phyloP scores from a whole-genome alignment of 2,797 vertebrate genomes.

The Tinamus major region DNA sequence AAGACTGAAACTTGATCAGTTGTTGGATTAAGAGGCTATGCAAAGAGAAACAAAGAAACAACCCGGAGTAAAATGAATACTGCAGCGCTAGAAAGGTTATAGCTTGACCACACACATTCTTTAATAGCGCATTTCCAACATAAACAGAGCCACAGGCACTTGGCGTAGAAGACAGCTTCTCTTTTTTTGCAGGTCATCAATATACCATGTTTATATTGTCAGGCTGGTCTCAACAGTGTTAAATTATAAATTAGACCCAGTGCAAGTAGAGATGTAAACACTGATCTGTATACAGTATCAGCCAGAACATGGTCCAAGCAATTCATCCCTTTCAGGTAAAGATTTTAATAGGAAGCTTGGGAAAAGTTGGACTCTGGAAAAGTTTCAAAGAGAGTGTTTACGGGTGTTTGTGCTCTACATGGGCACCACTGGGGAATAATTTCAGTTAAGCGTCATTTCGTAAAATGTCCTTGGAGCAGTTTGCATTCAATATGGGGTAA shows the following conservation, averaged over 20 bases:
- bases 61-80: slow-evolving; percentile 47
- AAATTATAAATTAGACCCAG: slow-evolving; percentile 67
- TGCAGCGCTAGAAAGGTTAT: slow-evolving; percentile 42
- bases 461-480: slow-evolving; percentile 71
- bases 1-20: slow-evolving; percentile 64
- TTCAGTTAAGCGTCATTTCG: slow-evolving; percentile 49
- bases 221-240: slow-evolving; percentile 62
- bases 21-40: slow-evolving; percentile 55
- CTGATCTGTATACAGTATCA: slow-evolving; percentile 33
- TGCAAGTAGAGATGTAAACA: slow-evolving; percentile 59
- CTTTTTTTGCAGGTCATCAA: slow-evolving; percentile 72
- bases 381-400: slow-evolving; percentile 74
- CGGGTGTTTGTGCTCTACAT: slow-evolving; percentile 66
- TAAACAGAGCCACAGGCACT: slow-evolving; percentile 71
- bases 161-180: slow-evolving; percentile 66
- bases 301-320: background rate
- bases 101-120: slow-evolving; percentile 72
- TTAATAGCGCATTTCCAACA: slow-evolving; percentile 71
- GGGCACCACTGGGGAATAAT: slow-evolving; percentile 72
- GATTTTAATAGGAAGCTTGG: slow-evolving; percentile 60
- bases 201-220: slow-evolving; percentile 69
- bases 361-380: slow-evolving; percentile 64
- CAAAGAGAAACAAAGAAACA: slow-evolving; percentile 69
- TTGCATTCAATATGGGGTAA: slow-evolving; percentile 7
- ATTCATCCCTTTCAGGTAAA: slow-evolving; percentile 55